Conservation (phyloP, 2,888 invertebrate species). For the Ashinkailepas kermadecensis region DNA sequence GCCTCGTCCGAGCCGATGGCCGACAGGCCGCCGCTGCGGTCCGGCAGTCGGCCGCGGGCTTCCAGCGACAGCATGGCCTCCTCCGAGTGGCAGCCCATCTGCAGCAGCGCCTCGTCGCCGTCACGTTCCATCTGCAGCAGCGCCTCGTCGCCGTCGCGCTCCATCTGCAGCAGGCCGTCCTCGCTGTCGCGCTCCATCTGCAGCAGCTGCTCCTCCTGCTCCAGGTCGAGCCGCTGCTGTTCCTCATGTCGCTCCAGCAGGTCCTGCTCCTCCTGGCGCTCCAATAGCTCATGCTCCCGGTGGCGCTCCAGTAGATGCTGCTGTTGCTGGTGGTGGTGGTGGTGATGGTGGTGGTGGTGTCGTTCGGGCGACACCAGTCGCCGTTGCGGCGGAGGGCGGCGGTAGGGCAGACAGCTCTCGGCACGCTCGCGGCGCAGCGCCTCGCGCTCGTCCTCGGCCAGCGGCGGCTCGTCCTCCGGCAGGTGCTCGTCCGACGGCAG, state of each 20-base stretch:
- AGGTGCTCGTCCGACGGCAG: neutral
- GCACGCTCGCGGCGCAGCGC: neutral
- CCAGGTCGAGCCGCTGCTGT: neutral
- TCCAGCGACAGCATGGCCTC: no score
- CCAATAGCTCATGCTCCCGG: neutral
- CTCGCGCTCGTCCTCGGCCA: neutral
- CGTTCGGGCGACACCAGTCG: neutral
- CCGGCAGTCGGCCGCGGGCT: neutral
- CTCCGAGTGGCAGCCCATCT: neutral
- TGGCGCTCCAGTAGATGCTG: neutral
- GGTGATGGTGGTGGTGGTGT: neutral
- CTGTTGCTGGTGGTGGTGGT: neutral
- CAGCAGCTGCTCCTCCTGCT: neutral
- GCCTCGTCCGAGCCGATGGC: neutral
- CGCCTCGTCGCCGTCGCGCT: neutral
- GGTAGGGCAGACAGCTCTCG: neutral
- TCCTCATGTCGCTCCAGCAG: neutral
- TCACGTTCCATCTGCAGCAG: neutral
- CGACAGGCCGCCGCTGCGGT: neutral
- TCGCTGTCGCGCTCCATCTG: neutral
- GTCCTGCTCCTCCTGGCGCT: neutral
- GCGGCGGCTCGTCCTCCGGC: neutral
- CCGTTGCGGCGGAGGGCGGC: neutral
- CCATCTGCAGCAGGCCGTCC: neutral
- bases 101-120: neutral